Evolutionary conservation across 2,888 invertebrate species (phyloP).

Genomic region (Ochlodes sylvanus): DNA sequence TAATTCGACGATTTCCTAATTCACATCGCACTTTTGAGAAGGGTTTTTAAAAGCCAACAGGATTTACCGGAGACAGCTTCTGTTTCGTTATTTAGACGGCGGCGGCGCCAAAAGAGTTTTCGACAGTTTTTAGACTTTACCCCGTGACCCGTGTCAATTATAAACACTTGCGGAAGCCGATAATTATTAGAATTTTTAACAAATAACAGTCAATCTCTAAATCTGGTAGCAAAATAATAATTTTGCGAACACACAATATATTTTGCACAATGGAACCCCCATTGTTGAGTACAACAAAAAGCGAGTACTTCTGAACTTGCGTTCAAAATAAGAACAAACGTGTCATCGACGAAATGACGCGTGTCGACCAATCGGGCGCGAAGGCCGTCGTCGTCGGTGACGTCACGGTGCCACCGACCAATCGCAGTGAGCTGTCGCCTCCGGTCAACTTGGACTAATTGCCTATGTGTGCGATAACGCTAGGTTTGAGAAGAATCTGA

Average conservation of each 20-base stretch:
- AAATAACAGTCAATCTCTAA: slow-evolving; percentile 15
- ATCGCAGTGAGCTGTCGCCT: slow-evolving; percentile 76
- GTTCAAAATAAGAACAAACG: slow-evolving; percentile 83
- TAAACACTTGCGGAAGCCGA: slow-evolving; percentile 16
- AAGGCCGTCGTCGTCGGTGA: slow-evolving; percentile 82
- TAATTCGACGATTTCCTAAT: slow-evolving; percentile 81
- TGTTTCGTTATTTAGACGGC: slow-evolving; percentile 65
- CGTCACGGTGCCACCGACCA: slow-evolving; percentile 77
- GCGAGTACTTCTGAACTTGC: slow-evolving; percentile 73
- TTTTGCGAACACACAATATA: slow-evolving; percentile 38
- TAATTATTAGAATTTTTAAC: slow-evolving; percentile 1
- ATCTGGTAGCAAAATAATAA: slow-evolving; percentile 36
- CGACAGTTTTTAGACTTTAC: slow-evolving; percentile 57
- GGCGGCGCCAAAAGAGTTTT: slow-evolving; percentile 66
- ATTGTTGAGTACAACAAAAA: slow-evolving; percentile 74
- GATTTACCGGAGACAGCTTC: slow-evolving; percentile 48
- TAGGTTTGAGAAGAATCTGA: slow-evolving; percentile 76
- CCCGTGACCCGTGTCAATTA: slow-evolving; percentile 42
- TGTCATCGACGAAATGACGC: slow-evolving; percentile 85
- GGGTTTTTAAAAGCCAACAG: slow-evolving; percentile 76
- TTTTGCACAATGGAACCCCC: slow-evolving; percentile 56
- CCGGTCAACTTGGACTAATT: slow-evolving; percentile 84
- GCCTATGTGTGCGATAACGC: slow-evolving; percentile 83
- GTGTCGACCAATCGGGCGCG: slow-evolving; percentile 84
- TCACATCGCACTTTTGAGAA: slow-evolving; percentile 79